Conservation (phyloP, 2,113 vertebrate species). For the zebrafish (Danio rerio) region GRCz12tu NC_133180.1:18716001-18716500, state of each 20-base stretch:
- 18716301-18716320: not conserved
- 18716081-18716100: too few species aligned
- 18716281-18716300: not conserved
- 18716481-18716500: too few species aligned
- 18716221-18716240: not conserved
- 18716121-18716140: too few species aligned
- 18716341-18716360: not conserved
- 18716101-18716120: too few species aligned
- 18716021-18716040: too few species aligned
- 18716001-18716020: too few species aligned
- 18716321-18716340: conserved; percentile 3
- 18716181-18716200: too few species aligned
- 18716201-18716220: too few species aligned
- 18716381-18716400: not conserved
- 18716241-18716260: not conserved
- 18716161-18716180: not conserved
- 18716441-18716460: not conserved
- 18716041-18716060: too few species aligned
- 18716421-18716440: conserved; percentile 30
- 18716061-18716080: too few species aligned
- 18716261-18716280: not conserved
- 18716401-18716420: not conserved
- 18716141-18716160: not conserved
- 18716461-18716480: too few species aligned
- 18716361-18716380: not conserved